Evolutionary conservation across 2,888 invertebrate species (phyloP).

Genomic region (Apamea crenata): DNA sequence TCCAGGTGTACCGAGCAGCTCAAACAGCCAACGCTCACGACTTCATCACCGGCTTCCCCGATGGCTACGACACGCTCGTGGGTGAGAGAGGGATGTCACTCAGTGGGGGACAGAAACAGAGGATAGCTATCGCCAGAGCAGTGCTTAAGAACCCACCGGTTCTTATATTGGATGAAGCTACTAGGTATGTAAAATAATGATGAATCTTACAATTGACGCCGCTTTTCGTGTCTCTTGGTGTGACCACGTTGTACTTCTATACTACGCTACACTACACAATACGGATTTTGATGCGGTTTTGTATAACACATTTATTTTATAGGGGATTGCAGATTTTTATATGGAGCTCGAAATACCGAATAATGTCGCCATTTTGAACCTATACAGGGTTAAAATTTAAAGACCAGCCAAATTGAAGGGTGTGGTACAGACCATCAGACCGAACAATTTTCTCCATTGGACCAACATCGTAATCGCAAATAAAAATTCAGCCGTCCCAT

Average conservation of each 20-base stretch:
- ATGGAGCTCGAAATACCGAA: too few species aligned
- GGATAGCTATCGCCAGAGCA: conserved; percentile 98
- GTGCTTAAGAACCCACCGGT: conserved; percentile 97
- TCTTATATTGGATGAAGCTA: conserved; percentile 98
- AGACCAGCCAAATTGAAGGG: too few species aligned
- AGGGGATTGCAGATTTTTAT: too few species aligned
- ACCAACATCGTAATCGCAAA: too few species aligned
- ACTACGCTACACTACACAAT: too few species aligned
- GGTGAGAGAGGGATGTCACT: conserved; percentile 98
- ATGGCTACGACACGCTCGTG: conserved; percentile 95
- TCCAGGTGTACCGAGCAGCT: conserved; percentile 94
- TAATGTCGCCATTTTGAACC: too few species aligned
- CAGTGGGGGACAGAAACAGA: conserved; percentile 98
- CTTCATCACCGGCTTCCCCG: conserved; percentile 95
- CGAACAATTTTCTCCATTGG: too few species aligned
- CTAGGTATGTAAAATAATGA: conserved; percentile 91
- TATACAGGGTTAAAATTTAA: too few species aligned
- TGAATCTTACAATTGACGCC: background rate
- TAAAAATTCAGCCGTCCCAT: too few species aligned
- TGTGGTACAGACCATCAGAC: too few species aligned
- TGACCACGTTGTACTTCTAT: background rate
- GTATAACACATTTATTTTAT: too few species aligned
- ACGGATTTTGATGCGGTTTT: too few species aligned
- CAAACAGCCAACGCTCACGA: conserved; percentile 97
- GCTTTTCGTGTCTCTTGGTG: background rate